These are phyloP conservation scores for Glossophaga mutica DNA, from an alignment of 2,797 vertebrate genomes.

Conservation along the genomic window DNA sequence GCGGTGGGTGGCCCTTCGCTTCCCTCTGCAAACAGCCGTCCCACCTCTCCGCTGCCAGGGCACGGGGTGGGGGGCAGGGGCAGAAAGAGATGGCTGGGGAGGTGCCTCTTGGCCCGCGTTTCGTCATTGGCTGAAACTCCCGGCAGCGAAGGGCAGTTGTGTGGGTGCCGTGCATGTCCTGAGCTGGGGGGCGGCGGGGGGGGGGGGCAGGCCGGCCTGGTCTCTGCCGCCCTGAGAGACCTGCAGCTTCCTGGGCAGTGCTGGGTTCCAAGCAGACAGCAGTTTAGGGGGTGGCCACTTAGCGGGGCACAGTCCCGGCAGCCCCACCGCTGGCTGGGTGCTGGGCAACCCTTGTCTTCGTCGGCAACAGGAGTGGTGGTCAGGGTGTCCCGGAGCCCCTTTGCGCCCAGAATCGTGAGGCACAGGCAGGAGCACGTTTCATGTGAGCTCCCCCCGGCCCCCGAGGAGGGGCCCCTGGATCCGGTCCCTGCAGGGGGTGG, in stretches of 20 bases:
- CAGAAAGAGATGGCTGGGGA: neutral
- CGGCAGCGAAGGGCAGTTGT: neutral
- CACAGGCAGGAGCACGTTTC: neutral
- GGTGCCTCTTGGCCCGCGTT: neutral
- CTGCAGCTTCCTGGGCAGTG: neutral
- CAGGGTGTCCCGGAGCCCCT: neutral
- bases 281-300: neutral
- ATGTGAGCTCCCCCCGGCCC: neutral
- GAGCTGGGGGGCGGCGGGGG: neutral
- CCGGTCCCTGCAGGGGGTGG: no score
- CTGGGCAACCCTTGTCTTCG: neutral
- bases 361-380: neutral
- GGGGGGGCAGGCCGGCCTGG: neutral
- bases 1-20: fast-evolving
- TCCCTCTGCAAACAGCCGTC: neutral
- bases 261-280: neutral
- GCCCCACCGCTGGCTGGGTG: neutral
- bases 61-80: neutral
- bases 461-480: neutral
- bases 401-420: neutral
- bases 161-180: fast-evolving
- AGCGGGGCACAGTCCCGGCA: neutral
- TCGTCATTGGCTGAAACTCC: neutral
- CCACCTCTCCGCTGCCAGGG: neutral
- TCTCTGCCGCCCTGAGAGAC: neutral